These are phyloP conservation scores for Tanaodytes sp. DNA, from an alignment of 2,888 invertebrate species.

Conservation along the genomic window DNA sequence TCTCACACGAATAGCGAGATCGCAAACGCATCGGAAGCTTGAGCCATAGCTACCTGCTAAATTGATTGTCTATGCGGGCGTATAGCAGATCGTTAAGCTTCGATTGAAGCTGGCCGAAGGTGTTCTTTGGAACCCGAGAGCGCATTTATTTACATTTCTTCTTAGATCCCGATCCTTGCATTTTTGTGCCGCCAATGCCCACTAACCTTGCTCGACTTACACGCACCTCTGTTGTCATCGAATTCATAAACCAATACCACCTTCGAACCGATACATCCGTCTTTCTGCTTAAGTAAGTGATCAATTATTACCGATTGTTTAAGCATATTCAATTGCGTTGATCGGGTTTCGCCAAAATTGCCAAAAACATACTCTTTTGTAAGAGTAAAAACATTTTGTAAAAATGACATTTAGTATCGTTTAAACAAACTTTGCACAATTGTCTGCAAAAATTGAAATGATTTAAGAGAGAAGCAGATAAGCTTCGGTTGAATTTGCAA, in stretches of 20 bases:
- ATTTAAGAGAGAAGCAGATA: too few relatives aligned
- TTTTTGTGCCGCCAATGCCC: constrained; percentile 3
- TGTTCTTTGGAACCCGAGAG: constrained; percentile 43
- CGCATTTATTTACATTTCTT: constrained; percentile 46
- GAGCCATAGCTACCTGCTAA: constrained; percentile 49
- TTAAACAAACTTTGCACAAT: too few relatives aligned
- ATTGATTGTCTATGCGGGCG: constrained; percentile 53
- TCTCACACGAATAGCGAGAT: constrained; percentile 42
- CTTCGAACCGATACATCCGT: too few relatives aligned
- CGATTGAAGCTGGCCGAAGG: constrained; percentile 50
- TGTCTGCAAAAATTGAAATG: too few relatives aligned
- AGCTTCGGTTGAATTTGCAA: too few relatives aligned
- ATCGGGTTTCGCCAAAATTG: too few relatives aligned
- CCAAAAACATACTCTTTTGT: too few relatives aligned
- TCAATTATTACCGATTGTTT: too few relatives aligned
- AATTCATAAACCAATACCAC: constrained; percentile 19
- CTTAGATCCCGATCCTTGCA: constrained; percentile 18
- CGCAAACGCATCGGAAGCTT: constrained; percentile 50
- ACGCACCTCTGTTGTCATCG: constrained; percentile 2
- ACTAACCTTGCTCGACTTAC: not conserved
- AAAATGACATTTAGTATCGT: too few relatives aligned
- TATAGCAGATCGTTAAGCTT: constrained; percentile 52
- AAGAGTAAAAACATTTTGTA: too few relatives aligned
- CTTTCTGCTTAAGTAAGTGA: too few relatives aligned
- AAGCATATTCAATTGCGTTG: too few relatives aligned